Base-by-base conservation (phyloP, 2,113 vertebrate genomes). In the Nothoprocta pentlandii region DNA sequence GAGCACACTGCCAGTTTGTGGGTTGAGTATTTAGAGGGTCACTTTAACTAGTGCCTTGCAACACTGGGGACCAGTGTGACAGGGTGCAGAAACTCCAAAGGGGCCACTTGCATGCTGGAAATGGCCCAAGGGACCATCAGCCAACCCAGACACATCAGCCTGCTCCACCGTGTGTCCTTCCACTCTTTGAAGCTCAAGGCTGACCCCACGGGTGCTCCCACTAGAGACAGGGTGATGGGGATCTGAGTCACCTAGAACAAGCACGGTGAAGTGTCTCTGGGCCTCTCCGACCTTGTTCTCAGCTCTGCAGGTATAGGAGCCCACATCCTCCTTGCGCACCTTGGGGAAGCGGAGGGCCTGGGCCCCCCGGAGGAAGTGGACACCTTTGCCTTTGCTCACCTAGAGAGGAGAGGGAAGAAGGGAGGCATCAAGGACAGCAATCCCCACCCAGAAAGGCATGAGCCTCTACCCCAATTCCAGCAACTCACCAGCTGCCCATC, bases 231-330 rank as follows among this genome's bases (percentile, higher is more conserved):
- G 36, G 62, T 36, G 62, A 41, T 13, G 15, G 62, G 62, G 62
- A 28, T 25, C 62, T 32, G 62, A 80, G 97, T 98, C 96, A 99
- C 98, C 97, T 94, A 98, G 98, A 82, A 99, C 98, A 5, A 97
- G 94, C 36, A 99, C 97, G 61, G 92, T 64, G 42, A 98, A 98
- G 82, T 97, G 93, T 75, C 96, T 97, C 49, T 82, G 97, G 22
- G 96, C 95, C 2, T 97, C 95, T 34, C 98, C 98, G 0, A 98
- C 98, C 13, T 96, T 96, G 97, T 98, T 99, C 80, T 97, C 94
- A 3, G 98, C 98, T 17, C 39, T 95, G 95, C 98, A 99, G 74
- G 96, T 91, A 89, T 98, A 99, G 80, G 96, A 94, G 53, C 98
- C 98, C 1, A 98, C 93, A 25, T 99, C 98, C 21, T 97, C 93